phyloP scores from a whole-genome alignment of 2,888 invertebrate genomes.

The Lasiommata megera region DNA sequence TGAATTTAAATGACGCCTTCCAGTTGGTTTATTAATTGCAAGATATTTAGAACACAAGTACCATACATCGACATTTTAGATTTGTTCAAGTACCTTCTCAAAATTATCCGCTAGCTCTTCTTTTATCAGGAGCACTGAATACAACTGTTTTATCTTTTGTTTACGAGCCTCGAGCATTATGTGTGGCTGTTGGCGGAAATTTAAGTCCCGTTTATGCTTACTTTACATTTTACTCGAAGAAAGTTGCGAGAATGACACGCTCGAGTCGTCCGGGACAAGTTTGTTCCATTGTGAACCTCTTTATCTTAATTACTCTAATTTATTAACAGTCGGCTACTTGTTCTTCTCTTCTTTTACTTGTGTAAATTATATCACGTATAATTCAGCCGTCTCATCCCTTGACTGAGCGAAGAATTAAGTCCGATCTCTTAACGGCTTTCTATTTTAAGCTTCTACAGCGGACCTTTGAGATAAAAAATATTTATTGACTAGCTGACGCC shows the following conservation, averaged over 20 bases:
- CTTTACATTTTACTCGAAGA: conserved; percentile 40
- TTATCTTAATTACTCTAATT: not conserved
- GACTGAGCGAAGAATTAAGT: no score
- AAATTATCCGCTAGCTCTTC: not conserved
- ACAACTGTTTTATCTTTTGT: conserved; percentile 48
- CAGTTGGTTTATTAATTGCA: no score
- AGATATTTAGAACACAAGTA: no score
- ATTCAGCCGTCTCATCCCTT: no score
- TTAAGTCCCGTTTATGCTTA: conserved; percentile 45
- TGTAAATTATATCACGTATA: no score
- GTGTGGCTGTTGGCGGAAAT: conserved; percentile 42
- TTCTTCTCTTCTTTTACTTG: no score
- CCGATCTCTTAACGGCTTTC: no score
- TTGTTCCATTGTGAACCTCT: not conserved
- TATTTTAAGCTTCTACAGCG: no score
- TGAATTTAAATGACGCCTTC: no score
- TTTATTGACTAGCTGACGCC: no score
- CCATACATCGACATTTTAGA: no score
- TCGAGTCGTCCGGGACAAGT: not conserved
- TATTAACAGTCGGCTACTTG: not conserved
- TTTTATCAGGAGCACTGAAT: conserved; percentile 13
- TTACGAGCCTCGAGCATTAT: conserved; percentile 45
- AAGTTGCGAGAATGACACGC: conserved; percentile 19
- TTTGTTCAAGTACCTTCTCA: not conserved
- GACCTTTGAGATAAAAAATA: no score